Evolutionary conservation across 2,797 vertebrate genomes (phyloP).

Genomic region (Poecilia gillii): DNA sequence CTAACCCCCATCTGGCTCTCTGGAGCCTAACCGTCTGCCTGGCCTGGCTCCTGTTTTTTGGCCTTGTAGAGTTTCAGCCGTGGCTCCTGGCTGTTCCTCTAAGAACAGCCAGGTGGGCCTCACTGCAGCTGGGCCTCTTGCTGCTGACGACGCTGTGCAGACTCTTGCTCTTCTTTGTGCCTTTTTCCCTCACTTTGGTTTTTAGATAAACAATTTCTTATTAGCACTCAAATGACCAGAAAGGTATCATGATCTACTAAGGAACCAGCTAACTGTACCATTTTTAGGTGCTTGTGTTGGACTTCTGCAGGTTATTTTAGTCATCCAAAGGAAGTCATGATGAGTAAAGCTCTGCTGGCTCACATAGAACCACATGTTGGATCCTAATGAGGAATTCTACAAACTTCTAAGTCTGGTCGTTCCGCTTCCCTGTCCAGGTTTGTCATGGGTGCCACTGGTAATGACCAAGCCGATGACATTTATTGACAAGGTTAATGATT

Average conservation of each 20-base stretch:
- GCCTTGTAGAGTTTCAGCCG: neutral
- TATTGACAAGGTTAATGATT: neutral
- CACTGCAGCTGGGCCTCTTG: conserved; percentile 1
- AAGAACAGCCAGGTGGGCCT: neutral
- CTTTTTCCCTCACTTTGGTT: too few relatives aligned
- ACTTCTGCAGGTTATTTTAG: neutral
- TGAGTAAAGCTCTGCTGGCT: neutral
- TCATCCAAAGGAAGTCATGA: neutral
- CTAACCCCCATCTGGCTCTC: conserved; percentile 17
- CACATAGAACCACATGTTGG: neutral
- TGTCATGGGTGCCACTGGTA: neutral
- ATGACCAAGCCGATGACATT: neutral
- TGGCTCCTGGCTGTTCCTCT: conserved; percentile 1
- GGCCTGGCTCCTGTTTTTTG: conserved; percentile 4
- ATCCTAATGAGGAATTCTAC: neutral
- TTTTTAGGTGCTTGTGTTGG: neutral
- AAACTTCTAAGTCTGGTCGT: neutral
- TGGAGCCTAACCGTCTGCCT: conserved; percentile 32
- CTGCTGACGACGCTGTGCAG: neutral
- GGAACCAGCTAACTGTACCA: neutral
- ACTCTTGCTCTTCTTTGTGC: too few relatives aligned
- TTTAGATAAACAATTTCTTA: too few relatives aligned
- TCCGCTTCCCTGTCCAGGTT: neutral
- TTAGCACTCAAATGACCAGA: neutral
- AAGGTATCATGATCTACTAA: neutral